Evolutionary conservation across 2,888 invertebrate species (phyloP), one percentile per base, ranked within the genome.

Genomic region (Amiota minor): DNA sequence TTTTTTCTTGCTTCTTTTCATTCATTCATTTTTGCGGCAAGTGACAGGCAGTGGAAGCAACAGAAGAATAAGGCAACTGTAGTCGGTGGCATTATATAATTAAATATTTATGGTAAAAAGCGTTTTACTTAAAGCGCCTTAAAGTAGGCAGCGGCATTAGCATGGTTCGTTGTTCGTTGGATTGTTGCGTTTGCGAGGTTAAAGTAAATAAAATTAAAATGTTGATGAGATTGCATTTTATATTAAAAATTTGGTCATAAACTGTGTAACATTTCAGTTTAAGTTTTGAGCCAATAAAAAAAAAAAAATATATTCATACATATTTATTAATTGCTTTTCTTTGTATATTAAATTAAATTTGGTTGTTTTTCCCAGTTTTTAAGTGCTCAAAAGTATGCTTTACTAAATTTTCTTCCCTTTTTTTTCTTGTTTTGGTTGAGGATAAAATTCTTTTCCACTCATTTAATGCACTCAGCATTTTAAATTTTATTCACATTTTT

Each of bases 101-200:
- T 84, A 84, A 83, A 83, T 84, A 83, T 84, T 84, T 84, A 82
- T 82, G 80, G 81, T 74, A 74, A 74, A 64, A 56, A 72, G 49
- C 56, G 49, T 50, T 53, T 50, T 53, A 11, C 67, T 68, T 68
- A 68, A 68, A 23, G 50, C 67, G 50, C 53, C 67, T 68, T 53
- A 68, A 68, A 68, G 67, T 23, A 65, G 53, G 53, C 53, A 59
- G 20, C 59, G 9, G 20, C 20, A 11, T 6, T 10, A 1, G 11
- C 1, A 16, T 20, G 2, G 18, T 4, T 56, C 18, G 14, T 11
- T 18, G 56, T 1, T 56, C 3, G 10, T 3, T 11, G 18, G 3
- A 16, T 56, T 16, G 1, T 23, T 23, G 23, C 3, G 23, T 23
- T 23, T 35, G 35, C 6, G 4, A 35, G 35, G 35, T 3, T 35